A percentile compares a stretch with the other conserved stretches of the same genome.
phyloP scores from a whole-genome alignment of 2,113 vertebrate species.

The Otocyon megalotis region DNA sequence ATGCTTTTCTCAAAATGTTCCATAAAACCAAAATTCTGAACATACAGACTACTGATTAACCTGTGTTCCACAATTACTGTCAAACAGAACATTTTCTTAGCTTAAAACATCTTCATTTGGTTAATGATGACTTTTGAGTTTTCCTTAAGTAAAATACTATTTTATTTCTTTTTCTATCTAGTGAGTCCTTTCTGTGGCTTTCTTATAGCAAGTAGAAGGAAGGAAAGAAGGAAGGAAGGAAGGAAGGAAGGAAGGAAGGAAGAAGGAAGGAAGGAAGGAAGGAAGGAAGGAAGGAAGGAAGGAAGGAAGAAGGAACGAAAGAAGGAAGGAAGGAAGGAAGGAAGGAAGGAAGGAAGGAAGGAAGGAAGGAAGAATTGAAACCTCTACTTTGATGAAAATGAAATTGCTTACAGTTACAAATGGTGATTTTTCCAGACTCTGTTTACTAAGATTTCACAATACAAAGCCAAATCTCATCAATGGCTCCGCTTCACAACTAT shows the following conservation, averaged over 20 bases:
- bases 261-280: too few species aligned
- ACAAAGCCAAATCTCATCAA: neutral
- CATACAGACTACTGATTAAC: neutral
- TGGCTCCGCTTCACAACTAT: neutral
- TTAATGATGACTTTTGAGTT: neutral
- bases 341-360: rapidly evolving
- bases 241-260: neutral
- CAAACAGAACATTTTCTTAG: neutral
- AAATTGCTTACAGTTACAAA: neutral
- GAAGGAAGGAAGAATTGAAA: neutral
- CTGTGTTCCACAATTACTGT: neutral
- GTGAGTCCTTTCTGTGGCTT: neutral
- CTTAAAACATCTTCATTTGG: neutral
- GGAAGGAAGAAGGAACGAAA: neutral
- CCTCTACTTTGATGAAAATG: neutral
- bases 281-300: too few species aligned
- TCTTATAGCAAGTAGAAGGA: neutral
- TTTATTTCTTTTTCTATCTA: neutral
- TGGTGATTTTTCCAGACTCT: neutral
- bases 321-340: neutral
- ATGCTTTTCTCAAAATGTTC: neutral
- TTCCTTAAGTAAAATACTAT: neutral
- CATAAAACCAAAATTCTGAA: neutral
- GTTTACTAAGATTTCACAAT: neutral
- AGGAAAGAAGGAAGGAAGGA: neutral